A percentile compares a stretch with the other conserved stretches of the same genome.
phyloP scores from a whole-genome alignment of 2,113 vertebrate genomes.

The Bufo bufo region DNA sequence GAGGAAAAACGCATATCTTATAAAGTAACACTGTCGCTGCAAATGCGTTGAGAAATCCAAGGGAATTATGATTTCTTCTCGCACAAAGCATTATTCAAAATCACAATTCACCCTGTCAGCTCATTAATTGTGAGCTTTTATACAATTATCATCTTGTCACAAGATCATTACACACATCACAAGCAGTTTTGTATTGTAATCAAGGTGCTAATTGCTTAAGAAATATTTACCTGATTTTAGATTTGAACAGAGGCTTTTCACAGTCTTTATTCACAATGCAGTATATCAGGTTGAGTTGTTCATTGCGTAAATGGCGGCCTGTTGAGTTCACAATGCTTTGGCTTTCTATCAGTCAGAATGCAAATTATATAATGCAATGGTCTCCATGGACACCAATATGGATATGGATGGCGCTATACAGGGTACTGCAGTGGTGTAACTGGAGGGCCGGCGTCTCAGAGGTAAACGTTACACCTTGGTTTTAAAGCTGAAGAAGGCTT shows the following conservation, averaged over 20 bases:
- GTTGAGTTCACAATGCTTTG: not conserved
- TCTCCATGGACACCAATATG: not conserved
- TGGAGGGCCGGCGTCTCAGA: too few species aligned
- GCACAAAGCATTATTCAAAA: constrained; percentile 12
- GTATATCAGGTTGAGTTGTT: not conserved
- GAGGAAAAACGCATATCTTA: not conserved
- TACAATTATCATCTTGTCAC: constrained; percentile 33
- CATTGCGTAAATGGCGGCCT: not conserved
- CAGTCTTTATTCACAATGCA: not conserved
- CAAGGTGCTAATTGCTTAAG: not conserved
- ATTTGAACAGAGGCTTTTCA: not conserved
- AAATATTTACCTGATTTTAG: not conserved
- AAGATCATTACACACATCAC: constrained; percentile 28
- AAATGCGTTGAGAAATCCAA: constrained; percentile 10
- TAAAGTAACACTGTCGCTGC: not conserved
- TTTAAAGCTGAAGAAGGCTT: too few species aligned
- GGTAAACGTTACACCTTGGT: too few species aligned
- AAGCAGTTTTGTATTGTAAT: constrained; percentile 19
- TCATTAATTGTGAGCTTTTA: constrained; percentile 7
- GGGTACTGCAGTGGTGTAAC: not conserved
- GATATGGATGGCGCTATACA: not conserved
- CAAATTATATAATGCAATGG: not conserved
- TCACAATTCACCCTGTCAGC: not conserved
- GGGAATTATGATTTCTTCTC: constrained; percentile 30
- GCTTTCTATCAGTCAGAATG: not conserved